A percentile compares a stretch with the other conserved stretches of the same genome.
These are phyloP conservation scores for Hippocampus mohnikei DNA, from an alignment of 2,113 vertebrate genomes.

Conservation along the genomic window DNA sequence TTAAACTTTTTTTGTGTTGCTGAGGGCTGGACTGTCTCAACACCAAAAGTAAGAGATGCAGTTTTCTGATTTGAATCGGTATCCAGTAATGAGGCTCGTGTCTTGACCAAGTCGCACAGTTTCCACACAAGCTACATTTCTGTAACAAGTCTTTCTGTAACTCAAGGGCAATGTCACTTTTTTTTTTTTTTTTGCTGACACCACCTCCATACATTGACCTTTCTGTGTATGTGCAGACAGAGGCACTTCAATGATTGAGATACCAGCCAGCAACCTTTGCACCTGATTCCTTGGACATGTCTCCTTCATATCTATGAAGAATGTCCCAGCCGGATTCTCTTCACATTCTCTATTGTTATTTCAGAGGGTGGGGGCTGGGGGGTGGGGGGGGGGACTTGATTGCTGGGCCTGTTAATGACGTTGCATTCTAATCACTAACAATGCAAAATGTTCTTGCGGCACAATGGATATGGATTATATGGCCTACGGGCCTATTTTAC, in stretches of 20 bases:
- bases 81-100: neutral
- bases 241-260: neutral
- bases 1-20: neutral
- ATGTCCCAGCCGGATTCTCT: neutral
- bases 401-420: neutral
- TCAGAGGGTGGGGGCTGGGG: neutral
- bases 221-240: constrained; percentile 1
- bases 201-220: constrained; percentile 1
- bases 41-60: neutral
- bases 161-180: neutral
- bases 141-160: neutral
- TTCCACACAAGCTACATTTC: neutral
- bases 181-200: neutral
- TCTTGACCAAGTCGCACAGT: neutral
- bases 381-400: neutral
- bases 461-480: constrained; percentile 10
- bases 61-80: neutral
- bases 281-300: neutral
- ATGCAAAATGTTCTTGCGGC: constrained; percentile 6
- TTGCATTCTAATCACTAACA: constrained; percentile 1
- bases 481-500: neutral
- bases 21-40: neutral
- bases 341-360: neutral
- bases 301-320: neutral
- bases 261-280: neutral